These are phyloP conservation scores for Neotragus pygmaeus DNA, from an alignment of 2,113 vertebrate species.

Conservation along the genomic window DNA sequence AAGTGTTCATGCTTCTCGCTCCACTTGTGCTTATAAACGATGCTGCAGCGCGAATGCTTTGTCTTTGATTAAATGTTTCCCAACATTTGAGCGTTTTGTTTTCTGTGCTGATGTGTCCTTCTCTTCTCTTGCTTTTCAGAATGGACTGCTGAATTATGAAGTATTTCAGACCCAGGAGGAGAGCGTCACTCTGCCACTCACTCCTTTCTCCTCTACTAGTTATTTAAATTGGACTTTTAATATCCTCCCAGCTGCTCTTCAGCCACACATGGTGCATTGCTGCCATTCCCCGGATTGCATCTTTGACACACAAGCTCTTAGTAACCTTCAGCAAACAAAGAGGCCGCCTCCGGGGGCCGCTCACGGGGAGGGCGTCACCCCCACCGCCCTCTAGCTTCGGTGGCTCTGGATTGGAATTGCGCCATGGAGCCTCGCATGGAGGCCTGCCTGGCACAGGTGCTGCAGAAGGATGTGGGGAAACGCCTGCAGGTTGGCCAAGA, in stretches of 20 bases:
- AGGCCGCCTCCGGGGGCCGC: slow-evolving; percentile 75
- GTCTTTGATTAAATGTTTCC: slow-evolving; percentile 44
- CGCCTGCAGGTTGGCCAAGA: slow-evolving; percentile 97
- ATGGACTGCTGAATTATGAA: slow-evolving; percentile 89
- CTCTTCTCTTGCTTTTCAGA: slow-evolving; percentile 74
- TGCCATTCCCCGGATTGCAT: slow-evolving; percentile 93
- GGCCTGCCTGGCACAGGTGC: slow-evolving; percentile 91
- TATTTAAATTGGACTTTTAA: slow-evolving; percentile 90
- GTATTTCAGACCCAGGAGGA: slow-evolving; percentile 79
- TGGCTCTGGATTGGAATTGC: slow-evolving; percentile 75
- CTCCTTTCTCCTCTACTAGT: slow-evolving; percentile 83
- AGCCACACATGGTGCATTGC: slow-evolving; percentile 99
- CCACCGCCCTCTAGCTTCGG: slow-evolving; percentile 78
- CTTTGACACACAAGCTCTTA: slow-evolving; percentile 85
- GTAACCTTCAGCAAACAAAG: slow-evolving; percentile 84
- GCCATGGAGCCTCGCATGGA: slow-evolving; percentile 95
- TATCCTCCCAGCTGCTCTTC: slow-evolving; percentile 92
- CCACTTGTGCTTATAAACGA: neutral
- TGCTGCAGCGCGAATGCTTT: neutral
- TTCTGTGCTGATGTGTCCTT: slow-evolving; percentile 40
- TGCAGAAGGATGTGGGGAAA: slow-evolving; percentile 96
- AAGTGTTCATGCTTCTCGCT: slow-evolving; percentile 1
- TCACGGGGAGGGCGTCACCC: slow-evolving; percentile 75
- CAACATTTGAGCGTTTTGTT: neutral
- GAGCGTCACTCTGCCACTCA: slow-evolving; percentile 68